Evolutionary conservation across 1,140 invertebrate genomes (phyloP), one percentile per base, ranked within the genome.

Genomic region (Bombyx mandarina): DNA sequence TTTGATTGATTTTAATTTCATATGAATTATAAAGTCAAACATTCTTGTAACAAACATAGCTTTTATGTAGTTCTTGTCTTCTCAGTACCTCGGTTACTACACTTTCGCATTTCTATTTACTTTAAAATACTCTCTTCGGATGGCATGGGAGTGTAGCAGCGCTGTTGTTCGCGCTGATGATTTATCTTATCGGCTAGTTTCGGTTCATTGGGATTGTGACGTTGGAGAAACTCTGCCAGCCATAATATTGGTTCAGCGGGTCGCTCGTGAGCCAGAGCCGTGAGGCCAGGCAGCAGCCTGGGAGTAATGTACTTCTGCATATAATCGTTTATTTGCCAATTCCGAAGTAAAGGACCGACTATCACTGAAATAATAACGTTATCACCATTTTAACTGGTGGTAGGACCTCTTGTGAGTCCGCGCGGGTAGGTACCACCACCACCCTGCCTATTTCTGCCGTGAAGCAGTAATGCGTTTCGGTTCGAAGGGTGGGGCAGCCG

Each of bases 181-280:
- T 59, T 12, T 1, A 67, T 58, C 49, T 73, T 69, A 6, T 73
- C 65, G 5, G 66, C 71, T 7, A 81, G 35, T 46, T 78, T 65
- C 0, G 92, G 94, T 71, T 93, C 93, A 71, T 93, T 93, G 5
- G 93, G 93, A 84, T 96, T 95, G 79, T 95, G 92, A 35, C 88
- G 75, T 1, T 93, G 77, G 43, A 96, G 81, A 91, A 93, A 94
- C 73, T 95, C 92, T 7, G 94, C 94, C 10, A 96, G 77, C 92
- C 93, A 96, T 7, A 92, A 65, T 52, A 96, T 84, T 6, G 95
- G 94, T 77, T 96, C 93, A 1, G 87, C 82, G 0, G 94, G 94
- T 65, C 93, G 93, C 57, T 90, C 86, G 70, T 92, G 91, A 57
- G 92, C 93, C 9, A 96, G 82, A 72, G 93, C 88, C 4, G 91